These are phyloP conservation scores for Clarias macrocephalus DNA, from an alignment of 2,113 vertebrate genomes.

Conservation along the genomic window DNA sequence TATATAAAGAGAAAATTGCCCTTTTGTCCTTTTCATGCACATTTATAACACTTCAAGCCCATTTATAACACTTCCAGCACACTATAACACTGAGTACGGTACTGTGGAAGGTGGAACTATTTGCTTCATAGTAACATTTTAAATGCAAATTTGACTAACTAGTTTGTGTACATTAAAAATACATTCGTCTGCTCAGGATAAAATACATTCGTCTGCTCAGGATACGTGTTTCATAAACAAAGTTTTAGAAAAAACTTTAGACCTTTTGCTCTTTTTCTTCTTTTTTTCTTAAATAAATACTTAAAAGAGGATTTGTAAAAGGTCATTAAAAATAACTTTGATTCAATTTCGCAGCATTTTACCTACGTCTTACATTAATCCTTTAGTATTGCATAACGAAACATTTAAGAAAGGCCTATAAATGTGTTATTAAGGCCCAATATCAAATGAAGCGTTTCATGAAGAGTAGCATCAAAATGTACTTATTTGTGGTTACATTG, in stretches of 20 bases:
- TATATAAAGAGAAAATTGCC: background rate
- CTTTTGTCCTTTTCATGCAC: background rate
- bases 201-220: background rate
- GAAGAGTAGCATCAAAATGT: too few relatives aligned
- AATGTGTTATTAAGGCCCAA: background rate
- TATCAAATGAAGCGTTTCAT: background rate
- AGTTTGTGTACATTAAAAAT: background rate
- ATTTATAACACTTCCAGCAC: background rate
- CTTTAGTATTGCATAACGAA: background rate
- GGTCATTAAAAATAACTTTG: too few relatives aligned
- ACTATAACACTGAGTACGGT: background rate
- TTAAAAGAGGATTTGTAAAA: background rate
- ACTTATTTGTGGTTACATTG: background rate
- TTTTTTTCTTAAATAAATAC: background rate
- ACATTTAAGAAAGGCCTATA: background rate
- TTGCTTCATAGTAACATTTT: background rate
- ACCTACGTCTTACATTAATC: background rate
- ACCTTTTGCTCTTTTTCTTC: background rate
- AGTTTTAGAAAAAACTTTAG: background rate
- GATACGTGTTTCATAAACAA: background rate
- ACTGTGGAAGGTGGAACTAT: background rate
- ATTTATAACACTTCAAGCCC: background rate
- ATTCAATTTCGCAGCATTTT: background rate
- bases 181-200: background rate
- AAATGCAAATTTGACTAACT: background rate